Conservation (phyloP, 2,888 invertebrate species). For the Neoitamus cyanurus region DNA sequence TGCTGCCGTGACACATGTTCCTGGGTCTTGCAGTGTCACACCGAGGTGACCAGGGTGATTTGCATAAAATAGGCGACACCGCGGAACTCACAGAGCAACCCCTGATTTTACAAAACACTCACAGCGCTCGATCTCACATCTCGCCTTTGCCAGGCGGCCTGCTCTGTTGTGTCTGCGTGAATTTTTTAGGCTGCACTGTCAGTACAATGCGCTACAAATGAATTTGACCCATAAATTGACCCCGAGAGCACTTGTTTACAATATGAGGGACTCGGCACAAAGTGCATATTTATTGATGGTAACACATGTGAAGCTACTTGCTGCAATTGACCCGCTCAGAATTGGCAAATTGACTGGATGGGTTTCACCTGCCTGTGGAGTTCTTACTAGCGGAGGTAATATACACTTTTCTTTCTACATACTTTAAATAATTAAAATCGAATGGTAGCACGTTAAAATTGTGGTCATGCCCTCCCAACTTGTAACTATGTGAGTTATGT, state of each 20-base stretch:
- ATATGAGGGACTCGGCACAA: neutral
- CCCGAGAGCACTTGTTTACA: neutral
- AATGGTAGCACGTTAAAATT: no score
- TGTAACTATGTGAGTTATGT: no score
- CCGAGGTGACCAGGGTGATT: conserved; percentile 38
- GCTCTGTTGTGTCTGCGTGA: neutral
- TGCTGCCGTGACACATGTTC: conserved; percentile 24
- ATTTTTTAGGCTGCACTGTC: neutral
- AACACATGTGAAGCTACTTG: neutral
- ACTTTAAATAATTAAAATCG: no score
- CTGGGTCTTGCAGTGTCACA: neutral
- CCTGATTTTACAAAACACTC: neutral
- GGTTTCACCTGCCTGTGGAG: neutral
- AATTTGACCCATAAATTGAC: conserved; percentile 38
- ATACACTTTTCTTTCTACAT: no score
- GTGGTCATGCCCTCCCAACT: no score
- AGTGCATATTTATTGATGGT: neutral
- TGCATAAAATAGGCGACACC: conserved; percentile 19
- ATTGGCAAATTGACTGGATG: neutral
- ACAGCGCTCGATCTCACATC: neutral
- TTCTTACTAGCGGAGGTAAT: no score
- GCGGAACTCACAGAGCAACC: neutral
- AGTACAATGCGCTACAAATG: conserved; percentile 27
- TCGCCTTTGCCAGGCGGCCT: neutral
- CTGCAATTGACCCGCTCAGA: neutral